Conservation (phyloP, 2,888 invertebrate genomes). For the Hydroisotoma schaefferi region DNA sequence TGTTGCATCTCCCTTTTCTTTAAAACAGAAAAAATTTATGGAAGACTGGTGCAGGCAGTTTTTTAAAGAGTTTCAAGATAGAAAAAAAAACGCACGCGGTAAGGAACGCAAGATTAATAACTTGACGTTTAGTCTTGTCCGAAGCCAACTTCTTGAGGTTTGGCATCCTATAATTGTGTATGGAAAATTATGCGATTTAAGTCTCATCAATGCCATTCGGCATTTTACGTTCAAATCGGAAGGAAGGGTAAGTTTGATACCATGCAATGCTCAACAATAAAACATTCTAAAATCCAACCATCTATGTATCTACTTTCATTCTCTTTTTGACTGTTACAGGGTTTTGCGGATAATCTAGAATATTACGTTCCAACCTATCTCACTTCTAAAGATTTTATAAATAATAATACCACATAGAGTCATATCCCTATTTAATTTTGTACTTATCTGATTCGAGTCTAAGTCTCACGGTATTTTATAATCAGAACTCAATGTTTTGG, state of each 20-base stretch:
- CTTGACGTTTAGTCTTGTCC: background rate
- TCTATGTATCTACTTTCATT: too few species aligned
- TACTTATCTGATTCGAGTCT: too few species aligned
- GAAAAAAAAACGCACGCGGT: background rate
- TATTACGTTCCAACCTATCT: too few species aligned
- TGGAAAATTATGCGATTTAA: background rate
- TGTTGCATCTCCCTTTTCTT: background rate
- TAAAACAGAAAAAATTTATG: background rate
- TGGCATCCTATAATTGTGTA: background rate
- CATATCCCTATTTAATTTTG: too few species aligned
- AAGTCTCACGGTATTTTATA: too few species aligned
- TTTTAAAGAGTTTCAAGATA: background rate
- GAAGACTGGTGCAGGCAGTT: background rate
- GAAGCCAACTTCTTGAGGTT: background rate
- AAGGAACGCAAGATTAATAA: background rate
- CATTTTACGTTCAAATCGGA: background rate
- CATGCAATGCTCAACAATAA: too few species aligned
- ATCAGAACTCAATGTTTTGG: too few species aligned
- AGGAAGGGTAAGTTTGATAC: constrained; percentile 1
- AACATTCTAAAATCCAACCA: too few species aligned
- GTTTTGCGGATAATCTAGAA: too few species aligned
- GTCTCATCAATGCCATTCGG: background rate
- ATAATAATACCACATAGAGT: too few species aligned
- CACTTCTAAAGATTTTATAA: too few species aligned
- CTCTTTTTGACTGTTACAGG: too few species aligned